These are phyloP conservation scores for Diacarnus erythraeanus DNA, from an alignment of 37 sponge, comb jelly and placozoan genomes.

Conservation along the genomic window DNA sequence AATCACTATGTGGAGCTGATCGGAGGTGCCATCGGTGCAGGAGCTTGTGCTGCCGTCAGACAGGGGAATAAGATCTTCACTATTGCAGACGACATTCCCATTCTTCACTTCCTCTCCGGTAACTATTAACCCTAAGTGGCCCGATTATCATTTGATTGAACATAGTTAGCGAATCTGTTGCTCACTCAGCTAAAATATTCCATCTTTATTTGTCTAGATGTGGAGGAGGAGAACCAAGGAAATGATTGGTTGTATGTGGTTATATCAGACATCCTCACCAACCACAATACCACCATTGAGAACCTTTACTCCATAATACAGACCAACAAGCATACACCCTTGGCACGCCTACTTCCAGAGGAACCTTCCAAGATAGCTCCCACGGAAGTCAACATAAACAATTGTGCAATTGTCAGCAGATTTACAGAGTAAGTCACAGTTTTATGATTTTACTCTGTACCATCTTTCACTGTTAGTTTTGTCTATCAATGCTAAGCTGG, in stretches of 20 bases:
- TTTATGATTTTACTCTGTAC: background rate
- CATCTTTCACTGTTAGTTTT: too few relatives aligned
- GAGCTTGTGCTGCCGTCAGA: constrained; percentile 70
- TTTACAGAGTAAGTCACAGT: constrained; percentile 26
- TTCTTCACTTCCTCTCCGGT: constrained; percentile 77
- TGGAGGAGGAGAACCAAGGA: constrained; percentile 55
- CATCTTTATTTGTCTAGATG: constrained; percentile 19
- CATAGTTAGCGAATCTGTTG: background rate
- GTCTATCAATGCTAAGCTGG: too few relatives aligned
- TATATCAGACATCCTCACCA: constrained; percentile 58
- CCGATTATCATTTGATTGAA: background rate
- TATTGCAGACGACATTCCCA: constrained; percentile 67
- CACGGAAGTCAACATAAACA: constrained; percentile 28
- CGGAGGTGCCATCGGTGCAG: constrained; percentile 84
- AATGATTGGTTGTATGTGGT: constrained; percentile 81
- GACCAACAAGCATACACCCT: background rate
- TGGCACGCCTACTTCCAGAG: constrained; percentile 47
- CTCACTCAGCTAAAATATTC: background rate
- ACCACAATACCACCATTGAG: constrained; percentile 55
- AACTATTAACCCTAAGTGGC: background rate
- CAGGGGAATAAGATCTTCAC: constrained; percentile 68
- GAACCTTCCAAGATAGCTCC: constrained; percentile 35
- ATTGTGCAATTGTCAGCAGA: constrained; percentile 34
- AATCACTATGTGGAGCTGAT: constrained; percentile 81
- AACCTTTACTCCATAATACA: constrained; percentile 16